These are phyloP conservation scores for Tursiops truncatus DNA, from an alignment of 2,113 vertebrate genomes.

Conservation along the genomic window DNA sequence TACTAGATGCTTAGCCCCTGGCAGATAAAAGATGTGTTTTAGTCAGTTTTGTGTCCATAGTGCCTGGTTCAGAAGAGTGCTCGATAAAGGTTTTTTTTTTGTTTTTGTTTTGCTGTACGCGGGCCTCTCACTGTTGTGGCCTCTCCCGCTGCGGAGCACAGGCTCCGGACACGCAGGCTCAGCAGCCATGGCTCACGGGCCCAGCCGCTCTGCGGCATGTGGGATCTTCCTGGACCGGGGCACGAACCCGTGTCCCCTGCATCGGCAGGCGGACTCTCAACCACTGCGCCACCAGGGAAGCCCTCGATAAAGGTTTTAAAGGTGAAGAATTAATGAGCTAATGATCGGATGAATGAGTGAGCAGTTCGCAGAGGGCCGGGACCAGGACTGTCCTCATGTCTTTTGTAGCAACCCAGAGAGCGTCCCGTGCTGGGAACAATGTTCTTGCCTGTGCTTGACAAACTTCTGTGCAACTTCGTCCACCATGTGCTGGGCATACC, in stretches of 20 bases:
- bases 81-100: not conserved
- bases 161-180: no score
- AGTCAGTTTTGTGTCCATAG: not conserved
- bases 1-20: not conserved
- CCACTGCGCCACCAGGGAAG: no score
- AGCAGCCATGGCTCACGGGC: no score
- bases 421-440: fast-evolving
- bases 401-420: not conserved
- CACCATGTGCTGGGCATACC: no score
- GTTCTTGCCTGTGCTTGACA: not conserved
- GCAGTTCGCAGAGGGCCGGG: not conserved
- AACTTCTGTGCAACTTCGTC: not conserved
- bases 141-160: no score
- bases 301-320: not conserved
- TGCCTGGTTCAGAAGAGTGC: not conserved
- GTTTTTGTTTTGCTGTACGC: no score
- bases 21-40: not conserved
- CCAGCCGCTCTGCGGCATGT: no score
- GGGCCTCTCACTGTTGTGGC: no score
- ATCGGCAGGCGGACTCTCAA: no score
- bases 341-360: not conserved
- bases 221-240: no score
- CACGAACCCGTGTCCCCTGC: no score
- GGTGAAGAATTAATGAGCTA: not conserved
- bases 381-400: not conserved